Evolutionary conservation across 2,113 vertebrate species (phyloP).

Genomic region (Scomber colias): DNA sequence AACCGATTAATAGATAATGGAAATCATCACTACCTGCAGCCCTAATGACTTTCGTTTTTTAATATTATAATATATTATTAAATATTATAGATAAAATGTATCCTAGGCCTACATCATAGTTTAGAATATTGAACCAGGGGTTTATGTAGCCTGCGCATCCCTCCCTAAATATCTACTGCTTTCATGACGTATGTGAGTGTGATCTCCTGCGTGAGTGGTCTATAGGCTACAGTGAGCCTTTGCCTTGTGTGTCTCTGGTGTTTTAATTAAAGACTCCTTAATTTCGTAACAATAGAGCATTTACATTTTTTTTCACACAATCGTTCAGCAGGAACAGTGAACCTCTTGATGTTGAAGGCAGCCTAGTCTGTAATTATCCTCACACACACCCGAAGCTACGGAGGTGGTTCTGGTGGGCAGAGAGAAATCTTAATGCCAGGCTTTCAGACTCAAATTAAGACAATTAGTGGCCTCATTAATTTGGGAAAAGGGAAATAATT

Average conservation of each 20-base stretch:
- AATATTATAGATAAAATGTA: too few species aligned
- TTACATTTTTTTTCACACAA: constrained; percentile 69
- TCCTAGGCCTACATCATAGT: too few species aligned
- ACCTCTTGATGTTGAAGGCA: constrained; percentile 74
- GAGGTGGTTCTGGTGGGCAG: constrained; percentile 70
- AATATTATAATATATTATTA: too few species aligned
- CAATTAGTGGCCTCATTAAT: constrained; percentile 84
- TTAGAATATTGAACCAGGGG: background rate
- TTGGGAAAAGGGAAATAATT: constrained; percentile 80
- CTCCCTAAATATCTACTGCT: background rate
- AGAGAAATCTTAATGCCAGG: constrained; percentile 70
- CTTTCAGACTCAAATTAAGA: constrained; percentile 78
- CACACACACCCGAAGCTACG: constrained; percentile 73
- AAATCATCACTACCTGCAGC: too few species aligned
- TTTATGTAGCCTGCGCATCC: background rate
- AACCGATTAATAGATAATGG: too few species aligned
- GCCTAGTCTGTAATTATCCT: constrained; percentile 80
- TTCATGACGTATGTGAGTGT: background rate
- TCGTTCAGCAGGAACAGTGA: constrained; percentile 65
- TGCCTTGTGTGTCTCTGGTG: background rate
- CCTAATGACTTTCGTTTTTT: too few species aligned
- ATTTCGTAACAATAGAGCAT: constrained; percentile 63
- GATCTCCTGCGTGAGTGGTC: background rate
- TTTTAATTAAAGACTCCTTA: constrained; percentile 78
- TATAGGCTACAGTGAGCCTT: constrained; percentile 5